Conservation (phyloP, 1,140 invertebrate genomes). For the Diachasma alloeum region DNA sequence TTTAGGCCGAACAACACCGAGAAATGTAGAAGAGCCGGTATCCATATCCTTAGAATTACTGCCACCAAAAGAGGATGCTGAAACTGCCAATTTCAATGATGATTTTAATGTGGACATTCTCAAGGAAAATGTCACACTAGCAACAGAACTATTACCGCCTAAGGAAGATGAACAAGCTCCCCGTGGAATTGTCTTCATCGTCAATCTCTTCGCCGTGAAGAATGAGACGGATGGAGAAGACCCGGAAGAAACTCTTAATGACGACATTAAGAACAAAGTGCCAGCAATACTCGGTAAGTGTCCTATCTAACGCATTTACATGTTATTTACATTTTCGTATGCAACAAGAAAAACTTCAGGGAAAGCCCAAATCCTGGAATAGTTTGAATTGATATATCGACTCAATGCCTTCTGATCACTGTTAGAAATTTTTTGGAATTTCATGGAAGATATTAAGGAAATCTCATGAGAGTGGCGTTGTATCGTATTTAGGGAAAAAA, state of each 20-base stretch:
- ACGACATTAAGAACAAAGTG: slow-evolving; percentile 29
- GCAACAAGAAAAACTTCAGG: too few species aligned
- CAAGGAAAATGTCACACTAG: slow-evolving; percentile 34
- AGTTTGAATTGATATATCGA: too few species aligned
- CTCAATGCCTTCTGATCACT: too few species aligned
- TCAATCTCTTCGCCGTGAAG: slow-evolving; percentile 57
- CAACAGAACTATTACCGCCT: slow-evolving; percentile 53
- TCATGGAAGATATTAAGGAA: too few species aligned
- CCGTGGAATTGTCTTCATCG: slow-evolving; percentile 46
- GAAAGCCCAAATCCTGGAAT: too few species aligned
- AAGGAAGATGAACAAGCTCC: background rate
- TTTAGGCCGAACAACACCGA: background rate
- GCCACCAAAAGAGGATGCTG: slow-evolving; percentile 33
- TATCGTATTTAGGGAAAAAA: too few species aligned
- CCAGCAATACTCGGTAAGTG: slow-evolving; percentile 38
- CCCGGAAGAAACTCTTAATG: slow-evolving; percentile 37
- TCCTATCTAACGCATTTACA: background rate
- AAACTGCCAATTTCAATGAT: background rate
- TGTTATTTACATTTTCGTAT: too few species aligned
- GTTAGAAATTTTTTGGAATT: too few species aligned
- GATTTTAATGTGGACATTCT: background rate
- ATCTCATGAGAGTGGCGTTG: too few species aligned
- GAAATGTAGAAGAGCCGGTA: slow-evolving; percentile 37
- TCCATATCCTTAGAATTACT: slow-evolving; percentile 44
- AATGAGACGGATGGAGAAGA: slow-evolving; percentile 43